These are phyloP conservation scores for Idaea aversata DNA, from an alignment of 2,888 invertebrate genomes.

Conservation along the genomic window DNA sequence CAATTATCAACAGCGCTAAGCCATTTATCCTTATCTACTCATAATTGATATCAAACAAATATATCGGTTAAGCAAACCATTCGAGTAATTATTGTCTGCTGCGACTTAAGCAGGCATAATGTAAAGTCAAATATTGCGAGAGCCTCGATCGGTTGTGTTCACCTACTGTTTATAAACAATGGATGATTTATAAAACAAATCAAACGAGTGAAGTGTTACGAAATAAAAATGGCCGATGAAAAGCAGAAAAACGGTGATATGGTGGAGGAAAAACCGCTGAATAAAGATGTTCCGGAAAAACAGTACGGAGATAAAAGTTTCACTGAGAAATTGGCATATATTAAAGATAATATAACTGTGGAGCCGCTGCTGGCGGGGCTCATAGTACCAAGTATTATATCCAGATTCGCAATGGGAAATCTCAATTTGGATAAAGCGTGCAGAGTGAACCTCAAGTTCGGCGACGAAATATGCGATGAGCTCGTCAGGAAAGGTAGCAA, in stretches of 20 bases:
- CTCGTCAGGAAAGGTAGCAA: constrained; percentile 55
- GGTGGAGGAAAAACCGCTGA: constrained; percentile 63
- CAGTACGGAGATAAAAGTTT: constrained; percentile 56
- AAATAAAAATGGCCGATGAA: constrained; percentile 54
- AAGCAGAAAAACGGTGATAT: constrained; percentile 47
- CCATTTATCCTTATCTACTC: constrained; percentile 59
- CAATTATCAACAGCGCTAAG: constrained; percentile 40
- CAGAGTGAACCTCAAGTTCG: constrained; percentile 59
- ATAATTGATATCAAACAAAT: constrained; percentile 72
- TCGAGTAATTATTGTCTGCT: constrained; percentile 48
- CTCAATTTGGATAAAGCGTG: constrained; percentile 73
- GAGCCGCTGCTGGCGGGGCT: constrained; percentile 86
- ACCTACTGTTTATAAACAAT: constrained; percentile 51
- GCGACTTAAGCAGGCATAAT: constrained; percentile 48
- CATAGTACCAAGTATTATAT: constrained; percentile 84
- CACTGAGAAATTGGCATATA: constrained; percentile 51
- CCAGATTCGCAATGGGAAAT: constrained; percentile 84
- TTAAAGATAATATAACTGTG: constrained; percentile 82
- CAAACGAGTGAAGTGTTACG: constrained; percentile 22
- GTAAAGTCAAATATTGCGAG: constrained; percentile 53
- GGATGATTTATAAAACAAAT: constrained; percentile 35
- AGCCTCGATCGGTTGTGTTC: constrained; percentile 40
- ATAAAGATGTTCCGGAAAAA: constrained; percentile 41
- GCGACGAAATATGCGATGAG: constrained; percentile 62
- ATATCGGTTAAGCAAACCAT: constrained; percentile 66